These are phyloP conservation scores for Clarias magur DNA, from an alignment of 2,113 vertebrate species.

Conservation along the genomic window DNA sequence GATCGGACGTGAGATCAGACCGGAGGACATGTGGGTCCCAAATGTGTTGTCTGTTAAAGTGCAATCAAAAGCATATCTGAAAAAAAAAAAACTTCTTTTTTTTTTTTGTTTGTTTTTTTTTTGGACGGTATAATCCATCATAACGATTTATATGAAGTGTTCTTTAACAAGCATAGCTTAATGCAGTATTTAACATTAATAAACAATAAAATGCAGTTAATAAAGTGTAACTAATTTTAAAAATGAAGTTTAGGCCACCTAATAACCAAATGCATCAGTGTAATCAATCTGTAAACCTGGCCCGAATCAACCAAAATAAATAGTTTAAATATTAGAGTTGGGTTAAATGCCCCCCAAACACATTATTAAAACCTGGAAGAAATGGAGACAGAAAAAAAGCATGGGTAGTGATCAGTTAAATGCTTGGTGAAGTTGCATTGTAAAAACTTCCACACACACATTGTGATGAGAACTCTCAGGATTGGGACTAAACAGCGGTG, in stretches of 20 bases:
- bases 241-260: fast-evolving
- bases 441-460: no score
- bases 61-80: not conserved
- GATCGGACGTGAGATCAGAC: conserved; percentile 4
- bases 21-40: not conserved
- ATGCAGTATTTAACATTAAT: not conserved
- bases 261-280: not conserved
- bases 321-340: not conserved
- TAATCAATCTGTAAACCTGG: not conserved
- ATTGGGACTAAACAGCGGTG: no score
- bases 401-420: no score
- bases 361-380: not conserved
- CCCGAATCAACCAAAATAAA: not conserved
- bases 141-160: not conserved
- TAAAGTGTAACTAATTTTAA: not conserved
- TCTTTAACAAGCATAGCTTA: not conserved
- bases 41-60: not conserved
- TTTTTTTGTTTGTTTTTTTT: not conserved
- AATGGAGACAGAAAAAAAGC: no score
- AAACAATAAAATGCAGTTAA: not conserved
- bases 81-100: no score
- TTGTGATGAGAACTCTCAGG: no score
- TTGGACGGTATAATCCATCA: not conserved
- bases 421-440: no score
- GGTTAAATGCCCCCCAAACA: no score